Evolutionary conservation across 1,140 invertebrate genomes (phyloP), one percentile per base, ranked within the genome.

Genomic region (Brachionus manjavacas): DNA sequence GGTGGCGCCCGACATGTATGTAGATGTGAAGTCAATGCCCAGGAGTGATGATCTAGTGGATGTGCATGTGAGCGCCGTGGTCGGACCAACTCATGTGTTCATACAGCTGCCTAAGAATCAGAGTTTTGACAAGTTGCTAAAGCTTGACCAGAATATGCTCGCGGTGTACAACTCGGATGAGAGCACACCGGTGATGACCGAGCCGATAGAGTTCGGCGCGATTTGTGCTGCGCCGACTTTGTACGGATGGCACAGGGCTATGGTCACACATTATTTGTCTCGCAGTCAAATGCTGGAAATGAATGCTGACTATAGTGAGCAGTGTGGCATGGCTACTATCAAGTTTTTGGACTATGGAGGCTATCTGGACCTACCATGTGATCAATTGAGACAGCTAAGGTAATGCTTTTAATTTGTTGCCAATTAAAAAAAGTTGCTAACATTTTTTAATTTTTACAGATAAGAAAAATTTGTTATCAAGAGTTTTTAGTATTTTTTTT

Each of bases 331-430:
- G 25, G 81, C 68, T n/a, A 83, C 60, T 41, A 92, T 97, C 41
- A 94, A 94, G 89, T 93, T 95, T 88, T 92, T 98, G 1, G 97
- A 98, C 90, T 95, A 96, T 88, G 97, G 97, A 31, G 96, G 96
- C 66, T 98, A 94, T 88, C 92, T 93, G 86, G 91, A 91, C 46
- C 91, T 96, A n/a, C 92, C 92, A 85, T 93, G 93, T 85, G 90
- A 92, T 25, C 90, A 92, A 84, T 91, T 97, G 8, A 88, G 94
- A 87, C 94, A 96, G 90, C 96, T 99, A 84, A 92, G 89, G 88
- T 90, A n/a, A 12, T 64, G 1, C 14, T 52, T 52, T 79, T 1
- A 12, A 8, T 39, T 80, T 52, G n/a, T n/a, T n/a, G n/a, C n/a
- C n/a, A n/a, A n/a, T n/a, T n/a, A n/a, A n/a, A n/a, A n/a, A n/a